Evolutionary conservation across 2,113 vertebrate species (phyloP).

Genomic region (Corynorhinus townsendii): DNA sequence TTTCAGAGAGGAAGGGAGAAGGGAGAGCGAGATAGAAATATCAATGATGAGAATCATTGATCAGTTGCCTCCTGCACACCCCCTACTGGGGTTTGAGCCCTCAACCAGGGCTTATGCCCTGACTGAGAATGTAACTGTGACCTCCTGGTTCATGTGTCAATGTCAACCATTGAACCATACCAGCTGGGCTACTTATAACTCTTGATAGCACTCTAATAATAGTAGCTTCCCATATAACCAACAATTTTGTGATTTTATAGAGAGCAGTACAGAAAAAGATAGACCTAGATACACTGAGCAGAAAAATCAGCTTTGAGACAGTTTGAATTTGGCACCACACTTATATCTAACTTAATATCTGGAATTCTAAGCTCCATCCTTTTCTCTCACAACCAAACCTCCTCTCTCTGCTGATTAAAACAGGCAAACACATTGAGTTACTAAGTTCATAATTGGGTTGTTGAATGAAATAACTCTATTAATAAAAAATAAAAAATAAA

Average conservation of each 20-base stretch:
- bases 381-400: not conserved
- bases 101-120: too few relatives aligned
- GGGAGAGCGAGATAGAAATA: too few relatives aligned
- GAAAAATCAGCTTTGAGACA: not conserved
- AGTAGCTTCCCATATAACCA: not conserved
- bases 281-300: not conserved
- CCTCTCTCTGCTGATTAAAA: not conserved
- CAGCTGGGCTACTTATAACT: not conserved
- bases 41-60: too few relatives aligned
- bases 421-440: not conserved
- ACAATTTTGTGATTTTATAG: not conserved
- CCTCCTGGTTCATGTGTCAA: too few relatives aligned
- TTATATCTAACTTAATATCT: not conserved
- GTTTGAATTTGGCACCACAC: not conserved
- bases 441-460: not conserved
- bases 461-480: not conserved
- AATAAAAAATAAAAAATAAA: slow-evolving; percentile 32
- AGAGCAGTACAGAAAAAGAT: not conserved
- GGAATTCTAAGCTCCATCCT: not conserved
- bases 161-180: too few relatives aligned
- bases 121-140: too few relatives aligned
- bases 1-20: too few relatives aligned
- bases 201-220: not conserved
- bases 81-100: too few relatives aligned
- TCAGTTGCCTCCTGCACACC: too few relatives aligned